A percentile compares a stretch with the other conserved stretches of the same genome.
Conservation (phyloP, 2,888 invertebrate genomes). For the Petrolisthes manimaculis region DNA sequence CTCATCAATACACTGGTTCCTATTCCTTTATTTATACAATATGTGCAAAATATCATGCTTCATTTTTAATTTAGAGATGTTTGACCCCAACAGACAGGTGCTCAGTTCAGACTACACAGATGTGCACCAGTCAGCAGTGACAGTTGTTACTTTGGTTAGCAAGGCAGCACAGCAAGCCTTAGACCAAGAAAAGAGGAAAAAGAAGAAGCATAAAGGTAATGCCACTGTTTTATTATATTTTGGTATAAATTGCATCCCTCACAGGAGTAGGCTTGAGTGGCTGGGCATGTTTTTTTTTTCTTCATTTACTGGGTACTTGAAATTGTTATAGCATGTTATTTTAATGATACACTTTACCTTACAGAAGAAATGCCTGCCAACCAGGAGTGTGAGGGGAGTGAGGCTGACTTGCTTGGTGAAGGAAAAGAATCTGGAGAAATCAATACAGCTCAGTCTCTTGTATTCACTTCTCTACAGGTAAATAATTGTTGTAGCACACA, state of each 20-base stretch:
- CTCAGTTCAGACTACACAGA: constrained; percentile 89
- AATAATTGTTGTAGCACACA: neutral
- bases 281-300: neutral
- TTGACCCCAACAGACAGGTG: constrained; percentile 72
- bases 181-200: constrained; percentile 75
- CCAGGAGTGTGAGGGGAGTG: constrained; percentile 70
- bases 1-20: too few relatives aligned
- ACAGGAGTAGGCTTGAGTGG: neutral
- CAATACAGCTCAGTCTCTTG: constrained; percentile 84
- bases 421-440: constrained; percentile 87
- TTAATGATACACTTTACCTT: neutral
- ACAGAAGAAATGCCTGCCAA: constrained; percentile 73
- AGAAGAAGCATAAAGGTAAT: constrained; percentile 74
- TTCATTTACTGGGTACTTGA: too few relatives aligned
- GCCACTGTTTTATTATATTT: neutral
- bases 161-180: constrained; percentile 85
- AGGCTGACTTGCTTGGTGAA: constrained; percentile 80
- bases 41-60: too few relatives aligned
- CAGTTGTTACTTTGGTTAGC: constrained; percentile 88
- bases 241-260: neutral
- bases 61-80: too few relatives aligned
- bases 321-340: too few relatives aligned
- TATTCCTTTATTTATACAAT: too few relatives aligned
- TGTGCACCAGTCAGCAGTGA: constrained; percentile 86
- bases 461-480: constrained; percentile 93